These are phyloP conservation scores for Ctenosaura bakeri DNA, from an alignment of 2,797 vertebrate genomes.

Conservation along the genomic window DNA sequence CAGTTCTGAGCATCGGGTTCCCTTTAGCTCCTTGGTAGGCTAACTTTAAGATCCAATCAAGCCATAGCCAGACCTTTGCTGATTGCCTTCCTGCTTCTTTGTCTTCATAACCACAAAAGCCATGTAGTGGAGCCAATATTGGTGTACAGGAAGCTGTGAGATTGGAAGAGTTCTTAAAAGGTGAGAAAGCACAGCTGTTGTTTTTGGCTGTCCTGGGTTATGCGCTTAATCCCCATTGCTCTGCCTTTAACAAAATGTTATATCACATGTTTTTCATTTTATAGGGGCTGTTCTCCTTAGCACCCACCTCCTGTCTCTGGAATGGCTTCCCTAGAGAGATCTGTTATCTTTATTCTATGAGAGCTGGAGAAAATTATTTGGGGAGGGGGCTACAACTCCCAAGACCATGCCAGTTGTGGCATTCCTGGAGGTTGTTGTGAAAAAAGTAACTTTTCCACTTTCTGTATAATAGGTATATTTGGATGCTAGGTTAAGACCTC, in stretches of 20 bases:
- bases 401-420: neutral
- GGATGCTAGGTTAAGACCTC: neutral
- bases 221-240: neutral
- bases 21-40: neutral
- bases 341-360: no score
- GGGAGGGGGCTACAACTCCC: no score
- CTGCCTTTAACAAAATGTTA: neutral
- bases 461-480: neutral
- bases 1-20: neutral
- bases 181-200: neutral
- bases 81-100: neutral
- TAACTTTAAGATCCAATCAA: neutral
- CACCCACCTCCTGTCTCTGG: no score
- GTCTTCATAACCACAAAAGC: neutral
- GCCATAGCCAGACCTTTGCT: no score
- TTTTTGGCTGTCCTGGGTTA: neutral
- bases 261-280: neutral
- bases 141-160: neutral
- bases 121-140: rapidly evolving
- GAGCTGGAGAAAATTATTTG: no score
- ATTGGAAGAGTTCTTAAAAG: neutral
- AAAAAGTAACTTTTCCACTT: neutral
- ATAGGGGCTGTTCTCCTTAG: neutral
- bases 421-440: neutral
- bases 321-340: no score